These are phyloP conservation scores for Epirrita christyi DNA, from an alignment of 2,888 invertebrate species.

Conservation along the genomic window DNA sequence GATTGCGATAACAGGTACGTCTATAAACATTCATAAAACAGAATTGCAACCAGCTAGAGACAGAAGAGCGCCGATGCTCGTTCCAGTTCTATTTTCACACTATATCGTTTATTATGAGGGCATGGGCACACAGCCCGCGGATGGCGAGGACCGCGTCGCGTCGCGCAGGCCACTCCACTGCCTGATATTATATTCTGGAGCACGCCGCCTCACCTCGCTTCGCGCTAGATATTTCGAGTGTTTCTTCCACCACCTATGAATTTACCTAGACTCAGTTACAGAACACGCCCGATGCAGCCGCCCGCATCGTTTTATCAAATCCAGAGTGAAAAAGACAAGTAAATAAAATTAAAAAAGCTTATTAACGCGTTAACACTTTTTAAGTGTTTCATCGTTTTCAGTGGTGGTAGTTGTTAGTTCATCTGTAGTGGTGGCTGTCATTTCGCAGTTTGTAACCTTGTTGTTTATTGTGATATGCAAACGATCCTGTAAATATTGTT, in stretches of 20 bases:
- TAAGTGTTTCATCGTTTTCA: constrained; percentile 1
- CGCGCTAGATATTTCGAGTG: constrained; percentile 84
- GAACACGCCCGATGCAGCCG: constrained; percentile 73
- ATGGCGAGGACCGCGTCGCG: constrained; percentile 49
- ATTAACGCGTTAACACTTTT: constrained; percentile 6
- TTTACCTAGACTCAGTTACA: constrained; percentile 79
- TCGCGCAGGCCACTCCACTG: constrained; percentile 74
- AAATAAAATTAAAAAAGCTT: constrained; percentile 17
- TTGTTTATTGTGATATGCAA: constrained; percentile 8
- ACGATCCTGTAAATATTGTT: constrained; percentile 4
- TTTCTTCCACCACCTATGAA: constrained; percentile 80
- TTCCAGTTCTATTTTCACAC: constrained; percentile 79
- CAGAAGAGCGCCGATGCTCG: constrained; percentile 67
- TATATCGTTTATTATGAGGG: constrained; percentile 77
- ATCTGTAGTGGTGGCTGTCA: constrained; percentile 1
- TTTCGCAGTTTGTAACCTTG: constrained; percentile 9
- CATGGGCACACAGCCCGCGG: constrained; percentile 59
- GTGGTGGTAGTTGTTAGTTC: constrained; percentile 13
- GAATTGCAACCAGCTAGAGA: constrained; percentile 64
- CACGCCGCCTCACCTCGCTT: constrained; percentile 79
- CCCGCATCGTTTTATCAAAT: constrained; percentile 66
- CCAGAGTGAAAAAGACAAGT: constrained; percentile 27
- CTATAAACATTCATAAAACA: constrained; percentile 65
- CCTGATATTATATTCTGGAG: constrained; percentile 85
- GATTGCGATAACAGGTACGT: constrained; percentile 56